Percentiles rank a stretch among this genome's conserved stretches.
Conservation (phyloP, 1,140 invertebrate species). For the Drosophila repleta region DNA sequence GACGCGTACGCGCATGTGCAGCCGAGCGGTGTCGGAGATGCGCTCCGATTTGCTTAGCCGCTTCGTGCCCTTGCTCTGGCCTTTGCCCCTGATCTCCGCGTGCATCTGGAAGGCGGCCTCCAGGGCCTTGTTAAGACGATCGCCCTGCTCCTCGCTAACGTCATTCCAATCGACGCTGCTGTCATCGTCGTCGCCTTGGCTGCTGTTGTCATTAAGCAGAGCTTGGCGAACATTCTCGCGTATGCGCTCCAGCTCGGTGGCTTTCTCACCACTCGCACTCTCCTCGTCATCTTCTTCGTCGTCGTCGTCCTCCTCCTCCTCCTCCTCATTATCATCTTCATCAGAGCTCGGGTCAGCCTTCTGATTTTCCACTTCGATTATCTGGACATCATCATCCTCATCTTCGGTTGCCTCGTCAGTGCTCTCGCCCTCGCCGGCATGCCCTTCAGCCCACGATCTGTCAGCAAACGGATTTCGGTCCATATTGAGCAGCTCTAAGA, state of each 20-base stretch:
- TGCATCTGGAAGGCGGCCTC: constrained; percentile 89
- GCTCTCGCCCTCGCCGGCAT: constrained; percentile 7
- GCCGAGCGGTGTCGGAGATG: constrained; percentile 47
- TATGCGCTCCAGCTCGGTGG: constrained; percentile 30
- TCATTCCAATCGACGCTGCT: constrained; percentile 90
- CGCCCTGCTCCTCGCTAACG: constrained; percentile 90
- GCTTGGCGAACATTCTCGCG: constrained; percentile 63
- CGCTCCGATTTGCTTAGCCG: constrained; percentile 58
- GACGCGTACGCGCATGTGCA: constrained; percentile 62
- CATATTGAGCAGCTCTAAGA: constrained; percentile 52
- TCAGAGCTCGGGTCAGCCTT: background rate
- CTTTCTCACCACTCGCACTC: background rate
- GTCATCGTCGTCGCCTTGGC: constrained; percentile 29
- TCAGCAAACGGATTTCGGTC: constrained; percentile 47
- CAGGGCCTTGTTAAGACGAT: constrained; percentile 88
- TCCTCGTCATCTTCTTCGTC: constrained; percentile 22
- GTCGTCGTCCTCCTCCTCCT: background rate
- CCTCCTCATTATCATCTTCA: constrained; percentile 21
- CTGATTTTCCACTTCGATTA: background rate
- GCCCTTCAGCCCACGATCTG: background rate
- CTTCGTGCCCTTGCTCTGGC: constrained; percentile 28
- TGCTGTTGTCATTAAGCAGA: constrained; percentile 19
- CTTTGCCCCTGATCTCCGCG: constrained; percentile 68
- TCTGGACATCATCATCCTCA: constrained; percentile 5
- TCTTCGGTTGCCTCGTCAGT: background rate